Evolutionary conservation across 2,797 vertebrate genomes (phyloP).

Genomic region (Alouatta caraya): DNA sequence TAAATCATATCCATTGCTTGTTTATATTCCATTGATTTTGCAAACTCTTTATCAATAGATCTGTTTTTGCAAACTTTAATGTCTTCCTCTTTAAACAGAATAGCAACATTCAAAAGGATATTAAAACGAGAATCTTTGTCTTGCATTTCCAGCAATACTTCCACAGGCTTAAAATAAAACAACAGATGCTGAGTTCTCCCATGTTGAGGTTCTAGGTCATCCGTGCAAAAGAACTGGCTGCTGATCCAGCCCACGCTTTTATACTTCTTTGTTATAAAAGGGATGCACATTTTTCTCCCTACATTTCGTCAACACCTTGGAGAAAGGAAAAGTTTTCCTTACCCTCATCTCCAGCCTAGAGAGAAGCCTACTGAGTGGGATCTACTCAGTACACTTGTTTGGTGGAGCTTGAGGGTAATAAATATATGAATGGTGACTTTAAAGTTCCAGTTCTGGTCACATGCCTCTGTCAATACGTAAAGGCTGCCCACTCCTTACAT

Average conservation of each 20-base stretch:
- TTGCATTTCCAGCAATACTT: neutral
- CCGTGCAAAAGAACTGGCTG: neutral
- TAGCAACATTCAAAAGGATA: constrained; percentile 8
- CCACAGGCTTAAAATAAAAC: neutral
- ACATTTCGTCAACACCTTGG: neutral
- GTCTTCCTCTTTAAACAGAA: constrained; percentile 12
- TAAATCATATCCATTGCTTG: neutral
- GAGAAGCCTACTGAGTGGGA: neutral
- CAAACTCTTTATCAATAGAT: neutral
- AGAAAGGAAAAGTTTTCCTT: neutral
- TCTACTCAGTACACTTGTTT: neutral
- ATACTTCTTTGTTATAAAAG: neutral
- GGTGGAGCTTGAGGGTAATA: neutral
- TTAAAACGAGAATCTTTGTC: constrained; percentile 5
- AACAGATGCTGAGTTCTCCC: neutral
- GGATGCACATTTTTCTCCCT: neutral
- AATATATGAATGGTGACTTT: neutral
- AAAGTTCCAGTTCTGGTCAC: neutral
- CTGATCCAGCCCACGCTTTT: neutral
- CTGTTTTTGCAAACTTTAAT: neutral
- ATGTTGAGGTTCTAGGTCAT: neutral
- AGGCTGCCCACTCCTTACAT: neutral
- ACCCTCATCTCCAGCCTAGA: neutral
- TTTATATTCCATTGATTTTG: constrained; percentile 47
- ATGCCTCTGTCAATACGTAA: neutral